Conservation (phyloP, 1,140 invertebrate genomes). For the Periplaneta americana region DNA sequence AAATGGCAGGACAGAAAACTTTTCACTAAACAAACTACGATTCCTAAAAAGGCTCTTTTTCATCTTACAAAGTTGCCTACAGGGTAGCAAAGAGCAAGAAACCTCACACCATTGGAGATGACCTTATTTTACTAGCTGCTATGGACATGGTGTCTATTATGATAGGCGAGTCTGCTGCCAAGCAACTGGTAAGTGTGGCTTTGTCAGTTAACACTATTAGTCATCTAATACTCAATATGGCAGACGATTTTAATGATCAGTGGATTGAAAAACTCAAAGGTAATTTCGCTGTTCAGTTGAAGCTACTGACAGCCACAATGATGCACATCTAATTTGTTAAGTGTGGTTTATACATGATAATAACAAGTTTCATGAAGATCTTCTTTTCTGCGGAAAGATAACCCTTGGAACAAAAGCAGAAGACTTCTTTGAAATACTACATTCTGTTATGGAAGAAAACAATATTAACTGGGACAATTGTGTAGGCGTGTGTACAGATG, state of each 20-base stretch:
- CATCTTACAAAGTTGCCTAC: slow-evolving; percentile 5
- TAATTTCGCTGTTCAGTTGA: slow-evolving; percentile 13
- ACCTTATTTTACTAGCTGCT: slow-evolving; percentile 24
- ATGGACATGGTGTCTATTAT: slow-evolving; percentile 24
- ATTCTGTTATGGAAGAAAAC: background rate
- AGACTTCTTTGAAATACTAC: background rate
- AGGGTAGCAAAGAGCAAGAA: slow-evolving; percentile 22
- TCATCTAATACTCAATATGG: slow-evolving; percentile 13
- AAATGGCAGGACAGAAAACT: background rate
- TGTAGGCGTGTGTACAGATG: background rate
- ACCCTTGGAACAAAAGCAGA: too few relatives aligned
- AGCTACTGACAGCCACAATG: too few relatives aligned
- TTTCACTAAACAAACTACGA: background rate
- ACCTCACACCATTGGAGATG: slow-evolving; percentile 26
- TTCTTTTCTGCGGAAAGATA: too few relatives aligned
- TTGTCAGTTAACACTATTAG: slow-evolving; percentile 17
- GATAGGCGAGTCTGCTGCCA: slow-evolving; percentile 20
- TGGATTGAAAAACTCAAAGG: background rate
- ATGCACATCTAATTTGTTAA: too few relatives aligned
- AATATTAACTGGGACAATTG: background rate
- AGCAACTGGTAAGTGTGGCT: slow-evolving; percentile 10
- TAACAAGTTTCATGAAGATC: too few relatives aligned
- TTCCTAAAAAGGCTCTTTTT: background rate
- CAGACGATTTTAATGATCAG: slow-evolving; percentile 16
- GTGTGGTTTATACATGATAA: too few relatives aligned